Conservation (phyloP, 2,888 invertebrate species). For the Clusia tigrina region DNA sequence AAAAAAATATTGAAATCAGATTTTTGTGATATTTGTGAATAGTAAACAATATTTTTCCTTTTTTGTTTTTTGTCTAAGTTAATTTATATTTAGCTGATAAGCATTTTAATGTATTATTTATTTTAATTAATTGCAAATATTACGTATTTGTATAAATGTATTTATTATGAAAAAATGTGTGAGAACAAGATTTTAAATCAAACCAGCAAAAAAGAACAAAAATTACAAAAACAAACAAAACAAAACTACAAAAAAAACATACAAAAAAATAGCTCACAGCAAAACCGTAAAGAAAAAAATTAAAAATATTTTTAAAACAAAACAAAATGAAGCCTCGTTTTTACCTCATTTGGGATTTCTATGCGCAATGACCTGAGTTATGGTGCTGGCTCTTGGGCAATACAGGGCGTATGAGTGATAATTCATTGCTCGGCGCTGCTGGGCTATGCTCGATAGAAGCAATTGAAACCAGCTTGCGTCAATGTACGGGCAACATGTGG, state of each 20-base stretch:
- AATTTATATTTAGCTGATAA: conserved; percentile 5
- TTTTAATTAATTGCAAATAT: conserved; percentile 42
- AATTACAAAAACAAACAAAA: not conserved
- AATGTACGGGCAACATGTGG: no score
- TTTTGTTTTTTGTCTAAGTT: conserved; percentile 8
- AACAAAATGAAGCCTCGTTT: no score
- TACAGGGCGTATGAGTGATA: no score
- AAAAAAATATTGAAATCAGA: conserved; percentile 11
- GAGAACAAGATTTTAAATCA: not conserved
- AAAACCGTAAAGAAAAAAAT: conserved; percentile 16
- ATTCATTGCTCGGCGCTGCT: no score
- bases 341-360: no score
- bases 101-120: conserved; percentile 30
- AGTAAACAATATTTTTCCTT: conserved; percentile 38
- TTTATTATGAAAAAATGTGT: not conserved
- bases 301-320: no score
- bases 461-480: no score
- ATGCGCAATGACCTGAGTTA: no score
- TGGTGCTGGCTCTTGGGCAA: no score
- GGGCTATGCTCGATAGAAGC: no score
- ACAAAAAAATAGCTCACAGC: conserved; percentile 10
- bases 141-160: conserved; percentile 44
- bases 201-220: not conserved
- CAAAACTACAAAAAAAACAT: not conserved
- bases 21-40: conserved; percentile 50